Evolutionary conservation across 2,797 vertebrate genomes (phyloP).

Genomic region (Chelon auratus): DNA sequence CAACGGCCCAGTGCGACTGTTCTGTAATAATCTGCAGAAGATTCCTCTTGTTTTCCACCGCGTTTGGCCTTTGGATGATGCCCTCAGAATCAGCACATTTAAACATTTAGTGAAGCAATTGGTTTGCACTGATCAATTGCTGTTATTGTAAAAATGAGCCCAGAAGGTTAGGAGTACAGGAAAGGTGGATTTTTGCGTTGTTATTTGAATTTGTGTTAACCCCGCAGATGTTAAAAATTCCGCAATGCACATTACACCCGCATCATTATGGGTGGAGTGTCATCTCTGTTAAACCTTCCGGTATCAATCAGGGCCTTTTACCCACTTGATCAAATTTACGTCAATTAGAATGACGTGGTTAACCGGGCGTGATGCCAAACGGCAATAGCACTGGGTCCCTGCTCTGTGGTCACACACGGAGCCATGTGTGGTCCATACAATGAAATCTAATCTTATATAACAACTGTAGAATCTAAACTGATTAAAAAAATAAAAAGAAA

Average conservation of each 20-base stretch:
- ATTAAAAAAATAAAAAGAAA: background rate
- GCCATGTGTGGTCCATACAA: background rate
- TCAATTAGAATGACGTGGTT: slow-evolving; percentile 65
- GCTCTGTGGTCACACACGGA: slow-evolving; percentile 10
- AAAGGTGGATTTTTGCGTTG: background rate
- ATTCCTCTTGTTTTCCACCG: slow-evolving; percentile 32
- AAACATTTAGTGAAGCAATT: background rate
- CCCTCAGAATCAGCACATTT: background rate
- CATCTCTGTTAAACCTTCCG: background rate
- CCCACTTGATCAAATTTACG: slow-evolving; percentile 62
- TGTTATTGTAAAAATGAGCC: background rate
- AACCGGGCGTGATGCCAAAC: slow-evolving; percentile 64
- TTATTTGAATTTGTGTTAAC: slow-evolving; percentile 14
- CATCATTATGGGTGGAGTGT: slow-evolving; percentile 9
- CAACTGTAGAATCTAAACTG: background rate
- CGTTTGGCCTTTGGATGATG: background rate
- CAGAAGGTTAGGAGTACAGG: background rate
- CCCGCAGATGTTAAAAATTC: background rate
- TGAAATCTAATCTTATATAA: slow-evolving; percentile 8
- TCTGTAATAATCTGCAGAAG: slow-evolving; percentile 29
- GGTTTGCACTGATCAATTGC: background rate
- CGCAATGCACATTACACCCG: too few relatives aligned
- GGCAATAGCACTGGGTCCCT: slow-evolving; percentile 31
- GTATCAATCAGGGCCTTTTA: slow-evolving; percentile 46
- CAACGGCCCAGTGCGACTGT: background rate